Conservation (phyloP, 2,113 vertebrate species). For the Protobothrops mucrosquamatus region DNA sequence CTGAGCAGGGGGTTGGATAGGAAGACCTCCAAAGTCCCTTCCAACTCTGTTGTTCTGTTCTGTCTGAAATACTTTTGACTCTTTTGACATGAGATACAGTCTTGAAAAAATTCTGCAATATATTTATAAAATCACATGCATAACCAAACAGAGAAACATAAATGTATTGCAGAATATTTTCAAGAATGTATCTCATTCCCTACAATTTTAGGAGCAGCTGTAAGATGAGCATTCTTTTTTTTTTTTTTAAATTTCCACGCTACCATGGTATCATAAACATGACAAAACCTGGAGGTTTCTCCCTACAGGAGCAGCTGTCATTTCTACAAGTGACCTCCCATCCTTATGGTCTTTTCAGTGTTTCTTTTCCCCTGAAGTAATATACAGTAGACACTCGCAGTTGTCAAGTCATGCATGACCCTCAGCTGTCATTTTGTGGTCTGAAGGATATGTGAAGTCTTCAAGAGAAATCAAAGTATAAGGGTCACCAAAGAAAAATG, state of each 20-base stretch:
- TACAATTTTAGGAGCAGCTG: background rate
- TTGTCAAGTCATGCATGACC: background rate
- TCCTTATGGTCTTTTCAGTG: background rate
- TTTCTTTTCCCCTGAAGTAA: background rate
- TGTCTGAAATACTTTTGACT: background rate
- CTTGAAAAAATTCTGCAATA: background rate
- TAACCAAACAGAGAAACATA: background rate
- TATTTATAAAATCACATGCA: background rate
- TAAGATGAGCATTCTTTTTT: background rate
- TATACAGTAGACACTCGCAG: background rate
- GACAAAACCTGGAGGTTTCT: background rate
- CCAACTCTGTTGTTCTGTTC: too few species aligned
- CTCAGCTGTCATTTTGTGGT: background rate
- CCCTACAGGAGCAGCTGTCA: background rate
- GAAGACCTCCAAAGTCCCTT: too few species aligned
- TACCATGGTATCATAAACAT: background rate
- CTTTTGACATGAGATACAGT: background rate
- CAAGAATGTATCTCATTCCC: background rate
- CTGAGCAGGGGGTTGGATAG: too few species aligned
- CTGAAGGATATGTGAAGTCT: background rate
- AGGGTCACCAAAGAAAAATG: background rate
- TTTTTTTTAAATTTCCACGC: background rate
- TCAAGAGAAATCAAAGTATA: background rate
- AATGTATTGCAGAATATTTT: background rate
- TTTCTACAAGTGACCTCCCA: background rate